These are phyloP conservation scores for Rhinella marina DNA, from an alignment of 2,797 vertebrate genomes.

Conservation along the genomic window DNA sequence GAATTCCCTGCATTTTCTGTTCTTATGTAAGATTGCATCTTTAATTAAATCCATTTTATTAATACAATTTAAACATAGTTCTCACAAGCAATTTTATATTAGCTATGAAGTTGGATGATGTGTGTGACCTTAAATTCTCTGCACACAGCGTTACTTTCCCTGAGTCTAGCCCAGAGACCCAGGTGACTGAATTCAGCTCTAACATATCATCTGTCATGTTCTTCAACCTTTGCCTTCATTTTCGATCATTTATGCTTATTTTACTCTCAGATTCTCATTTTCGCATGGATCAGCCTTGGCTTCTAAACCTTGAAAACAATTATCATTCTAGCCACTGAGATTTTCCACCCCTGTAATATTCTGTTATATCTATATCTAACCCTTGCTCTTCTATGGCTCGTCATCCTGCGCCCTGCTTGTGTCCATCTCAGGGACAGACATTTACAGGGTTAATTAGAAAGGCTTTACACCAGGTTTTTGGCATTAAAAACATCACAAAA, in stretches of 20 bases:
- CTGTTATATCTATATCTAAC: too few relatives aligned
- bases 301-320: background rate
- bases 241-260: background rate
- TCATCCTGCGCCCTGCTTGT: too few relatives aligned
- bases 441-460: too few relatives aligned
- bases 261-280: background rate
- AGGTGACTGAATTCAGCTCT: background rate
- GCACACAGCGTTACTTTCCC: background rate
- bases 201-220: background rate
- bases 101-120: background rate
- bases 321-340: background rate
- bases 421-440: too few relatives aligned
- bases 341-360: background rate
- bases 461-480: too few relatives aligned
- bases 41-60: slow-evolving; percentile 15
- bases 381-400: too few relatives aligned
- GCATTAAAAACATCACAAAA: too few relatives aligned
- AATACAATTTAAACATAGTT: background rate
- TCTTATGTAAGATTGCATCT: background rate
- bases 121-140: background rate
- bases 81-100: background rate
- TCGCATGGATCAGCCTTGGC: background rate
- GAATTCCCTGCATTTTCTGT: background rate
- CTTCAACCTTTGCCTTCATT: background rate
- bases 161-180: background rate